Evolutionary conservation across 2,888 invertebrate species (phyloP), one percentile per base, ranked within the genome.

Genomic region (Lepidocyrtinus sp.): DNA sequence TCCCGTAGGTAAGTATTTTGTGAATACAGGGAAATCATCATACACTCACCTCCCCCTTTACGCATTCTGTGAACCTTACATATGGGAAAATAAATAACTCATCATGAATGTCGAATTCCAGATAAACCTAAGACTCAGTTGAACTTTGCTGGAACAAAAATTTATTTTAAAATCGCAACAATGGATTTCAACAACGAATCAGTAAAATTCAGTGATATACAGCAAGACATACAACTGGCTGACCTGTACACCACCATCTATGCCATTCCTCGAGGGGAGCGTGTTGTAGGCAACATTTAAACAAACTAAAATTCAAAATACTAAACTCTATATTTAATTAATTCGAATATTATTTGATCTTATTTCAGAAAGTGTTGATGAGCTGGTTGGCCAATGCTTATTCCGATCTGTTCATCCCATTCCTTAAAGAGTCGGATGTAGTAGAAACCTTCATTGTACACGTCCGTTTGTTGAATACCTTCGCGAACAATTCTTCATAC

Each of bases 341-440:
- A 17, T 65, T 36, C 21, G 50, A 67, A 45, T 65, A n/a, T 24
- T 55, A 21, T 19, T 64, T 64, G 12, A 2, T 26, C 3, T 27
- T 65, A 27, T 65, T 72, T 9, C 50, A 82, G 82, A 82, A 79
- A 65, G 79, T 82, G 5, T 21, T 82, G 19, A 79, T 73, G 64
- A 82, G 82, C 63, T 82, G 82, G 82, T 21, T 82, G 36, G 75
- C 75, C 1, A 82, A 79, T 65, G 79, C 79, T n/a, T 82, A 72
- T 24, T 69, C 79, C 1, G 82, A 82, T 36, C 26, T 79, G 12
- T 69, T 67, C 1, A 82, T 72, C 21, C 61, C 82, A 5, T n/a
- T 64, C 26, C 61, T 77, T 45, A 17, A 62, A 0, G 61, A 71
- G n/a, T 9, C 64, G 0, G 78, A 78, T 26, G 27, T 25, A 17